Evolutionary conservation across 37 sponge, comb jelly and placozoan genomes (phyloP), one percentile per base, ranked within the genome.

Genomic region (Cladorhizidae sp.): DNA sequence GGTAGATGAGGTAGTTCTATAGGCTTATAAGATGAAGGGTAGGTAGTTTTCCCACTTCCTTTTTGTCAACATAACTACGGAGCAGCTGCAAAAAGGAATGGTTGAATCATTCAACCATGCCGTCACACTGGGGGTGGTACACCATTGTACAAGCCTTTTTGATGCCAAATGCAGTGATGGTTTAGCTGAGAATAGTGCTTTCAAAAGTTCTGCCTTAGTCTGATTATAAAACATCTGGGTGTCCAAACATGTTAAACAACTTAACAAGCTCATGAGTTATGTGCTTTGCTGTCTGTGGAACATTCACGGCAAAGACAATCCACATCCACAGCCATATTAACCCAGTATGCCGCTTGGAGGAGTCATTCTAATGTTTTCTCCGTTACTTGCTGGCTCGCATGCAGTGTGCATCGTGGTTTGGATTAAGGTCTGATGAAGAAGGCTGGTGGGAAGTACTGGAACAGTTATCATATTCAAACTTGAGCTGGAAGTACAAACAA

Each of bases 101-200:
- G 40, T 90, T 85, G 7, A 86, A 77, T 35, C 77, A 35, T 74
- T 90, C 83, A 20, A 83, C 87, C 80, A 80, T 79, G 61, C 86
- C 84, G 63, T 89, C 89, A 26, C 84, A 73, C 57, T 83, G 89
- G 22, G 89, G 89, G 59, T 89, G 89, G 43, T 89, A 89, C 33
- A 80, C 80, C 33, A 80, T 78, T 57, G 86, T 83, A 7, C 70
- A 39, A 54, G 84, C 20, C 67, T 83, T 89, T 23, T 41, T 62
- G 15, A 91, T 54, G 1, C 91, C 91, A 63, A 91, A 86, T 21
- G 78, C 67, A 38, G 78, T 72, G 40, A 77, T 54, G 33, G 82
- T 76, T 26, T 81, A 64, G 28, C 55, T 29, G 12, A 81, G 58
- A 12, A 90, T 42, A 0, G 78, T 59, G 32, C 82, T 81, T 67